A percentile compares a stretch with the other conserved stretches of the same genome.
phyloP scores from a whole-genome alignment of 2,113 vertebrate genomes.

The Papio anubis region DNA sequence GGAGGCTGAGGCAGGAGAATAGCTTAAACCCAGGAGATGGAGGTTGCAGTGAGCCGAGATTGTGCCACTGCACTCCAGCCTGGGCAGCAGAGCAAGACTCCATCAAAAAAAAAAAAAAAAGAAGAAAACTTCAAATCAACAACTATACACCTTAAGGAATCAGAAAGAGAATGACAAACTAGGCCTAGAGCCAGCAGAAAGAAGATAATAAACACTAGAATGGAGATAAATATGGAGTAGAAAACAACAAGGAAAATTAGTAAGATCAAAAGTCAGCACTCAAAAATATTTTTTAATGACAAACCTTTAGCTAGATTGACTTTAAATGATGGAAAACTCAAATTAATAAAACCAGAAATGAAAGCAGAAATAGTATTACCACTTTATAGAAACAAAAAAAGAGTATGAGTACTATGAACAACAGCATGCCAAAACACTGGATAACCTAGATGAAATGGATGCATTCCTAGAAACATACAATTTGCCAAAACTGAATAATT shows the following conservation, averaged over 20 bases:
- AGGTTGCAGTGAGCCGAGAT: too few species aligned
- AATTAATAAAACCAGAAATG: not conserved
- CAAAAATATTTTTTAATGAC: not conserved
- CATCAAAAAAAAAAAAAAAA: too few species aligned
- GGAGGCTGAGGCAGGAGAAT: too few species aligned
- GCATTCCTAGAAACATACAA: constrained; percentile 10
- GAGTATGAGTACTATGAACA: not conserved
- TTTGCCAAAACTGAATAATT: not conserved
- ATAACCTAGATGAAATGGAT: not conserved
- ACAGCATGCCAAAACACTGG: not conserved
- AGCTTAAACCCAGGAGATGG: too few species aligned
- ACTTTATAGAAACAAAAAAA: not conserved
- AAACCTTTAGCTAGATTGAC: not conserved
- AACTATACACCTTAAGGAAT: not conserved
- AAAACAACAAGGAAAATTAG: not conserved
- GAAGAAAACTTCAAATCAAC: not conserved
- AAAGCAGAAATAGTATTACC: not conserved
- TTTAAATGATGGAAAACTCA: not conserved
- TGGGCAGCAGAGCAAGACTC: too few species aligned
- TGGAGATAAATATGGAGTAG: not conserved
- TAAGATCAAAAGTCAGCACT: not conserved
- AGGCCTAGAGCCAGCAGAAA: not conserved
- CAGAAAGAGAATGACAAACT: not conserved
- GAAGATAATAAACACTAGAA: not conserved
- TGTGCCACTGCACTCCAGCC: too few species aligned